Evolutionary conservation across 1,140 invertebrate species (phyloP).

Genomic region (Pachypsylla venusta): DNA sequence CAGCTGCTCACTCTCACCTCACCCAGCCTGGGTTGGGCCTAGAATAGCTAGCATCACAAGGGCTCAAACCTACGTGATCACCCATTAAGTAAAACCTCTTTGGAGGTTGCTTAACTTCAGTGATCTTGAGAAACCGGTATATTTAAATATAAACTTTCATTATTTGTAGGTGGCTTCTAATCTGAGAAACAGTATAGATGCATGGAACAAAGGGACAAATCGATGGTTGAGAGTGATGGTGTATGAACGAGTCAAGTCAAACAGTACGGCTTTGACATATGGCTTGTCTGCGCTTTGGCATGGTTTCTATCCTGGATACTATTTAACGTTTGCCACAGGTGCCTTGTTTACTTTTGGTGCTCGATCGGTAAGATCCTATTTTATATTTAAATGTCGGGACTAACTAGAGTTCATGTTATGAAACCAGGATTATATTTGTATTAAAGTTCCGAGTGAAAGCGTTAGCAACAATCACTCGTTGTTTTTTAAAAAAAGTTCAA

Average conservation of each 20-base stretch:
- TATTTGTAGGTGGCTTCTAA: slow-evolving; percentile 51
- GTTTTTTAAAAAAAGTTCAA: too few relatives aligned
- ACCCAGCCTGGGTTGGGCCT: too few relatives aligned
- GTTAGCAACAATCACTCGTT: too few relatives aligned
- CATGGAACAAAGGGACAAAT: slow-evolving; percentile 88
- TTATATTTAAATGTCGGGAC: too few relatives aligned
- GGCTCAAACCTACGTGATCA: too few relatives aligned
- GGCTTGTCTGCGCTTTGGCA: slow-evolving; percentile 88
- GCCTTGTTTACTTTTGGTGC: slow-evolving; percentile 74
- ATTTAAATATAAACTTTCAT: slow-evolving; percentile 16
- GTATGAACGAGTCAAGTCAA: slow-evolving; percentile 57
- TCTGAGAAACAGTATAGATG: slow-evolving; percentile 61
- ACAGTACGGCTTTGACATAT: slow-evolving; percentile 55
- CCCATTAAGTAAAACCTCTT: too few relatives aligned
- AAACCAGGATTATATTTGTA: too few relatives aligned
- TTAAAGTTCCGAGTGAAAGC: too few relatives aligned
- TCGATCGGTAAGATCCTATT: slow-evolving; percentile 58
- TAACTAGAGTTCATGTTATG: too few relatives aligned
- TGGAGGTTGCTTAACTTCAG: too few relatives aligned
- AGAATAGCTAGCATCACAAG: too few relatives aligned
- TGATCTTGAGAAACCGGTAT: slow-evolving; percentile 11
- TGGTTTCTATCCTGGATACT: slow-evolving; percentile 95
- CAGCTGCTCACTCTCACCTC: too few relatives aligned
- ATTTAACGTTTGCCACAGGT: slow-evolving; percentile 79
- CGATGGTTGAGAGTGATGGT: slow-evolving; percentile 72